Base-by-base conservation (phyloP, 2,113 vertebrate species). In the Aix galericulata region DNA sequence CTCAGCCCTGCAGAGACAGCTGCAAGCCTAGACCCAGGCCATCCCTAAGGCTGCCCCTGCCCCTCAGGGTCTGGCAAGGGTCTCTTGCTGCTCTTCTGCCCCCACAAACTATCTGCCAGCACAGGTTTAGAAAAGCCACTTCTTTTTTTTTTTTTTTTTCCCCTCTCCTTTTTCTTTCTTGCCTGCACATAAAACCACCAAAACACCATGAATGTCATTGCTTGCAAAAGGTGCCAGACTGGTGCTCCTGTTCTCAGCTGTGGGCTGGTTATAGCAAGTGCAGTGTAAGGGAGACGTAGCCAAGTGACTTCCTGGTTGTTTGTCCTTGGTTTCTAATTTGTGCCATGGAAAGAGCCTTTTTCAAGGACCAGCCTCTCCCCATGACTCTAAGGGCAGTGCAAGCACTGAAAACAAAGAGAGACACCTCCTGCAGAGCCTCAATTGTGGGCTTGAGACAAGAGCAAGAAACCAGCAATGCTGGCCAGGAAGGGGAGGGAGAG, bases 1-100 rank as follows among this genome's bases (percentile, higher is more conserved):
- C 13, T 80, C 22, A 72, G 1, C 2, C 5, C 5, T 1, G 1
- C 22, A 21, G 26, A 22, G 8, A 48, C 59, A 1, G 0, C 13
- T 76, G 59, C 26, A 20, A 86, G 34, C 3, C 26, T 26, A 13
- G 11, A 17, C n/a, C 40, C 36, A 67, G n/a, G 36, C 8, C 25
- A 32, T 26, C 31, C 3, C 36, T 68, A 6, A 17, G 13, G 26
- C 31, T 69, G 18, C 13, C 18, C 7, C 26, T 68, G 23, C 5
- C 27, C 18, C 26, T 50, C 14, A 60, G 40, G 31, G 15, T 8
- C 10, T n/a, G 0, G 0, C 18, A 44, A 34, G 18, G 22, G 9
- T n/a, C n/a, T 79, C 2, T 75, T 11, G 91, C 34, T 82, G 32
- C 29, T 58, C 55, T 77, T 26, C 29, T 44, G 3, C 8, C 73